Base-by-base conservation (phyloP, 2,888 invertebrate genomes). In the Marasmarcha lunaedactyla region DNA sequence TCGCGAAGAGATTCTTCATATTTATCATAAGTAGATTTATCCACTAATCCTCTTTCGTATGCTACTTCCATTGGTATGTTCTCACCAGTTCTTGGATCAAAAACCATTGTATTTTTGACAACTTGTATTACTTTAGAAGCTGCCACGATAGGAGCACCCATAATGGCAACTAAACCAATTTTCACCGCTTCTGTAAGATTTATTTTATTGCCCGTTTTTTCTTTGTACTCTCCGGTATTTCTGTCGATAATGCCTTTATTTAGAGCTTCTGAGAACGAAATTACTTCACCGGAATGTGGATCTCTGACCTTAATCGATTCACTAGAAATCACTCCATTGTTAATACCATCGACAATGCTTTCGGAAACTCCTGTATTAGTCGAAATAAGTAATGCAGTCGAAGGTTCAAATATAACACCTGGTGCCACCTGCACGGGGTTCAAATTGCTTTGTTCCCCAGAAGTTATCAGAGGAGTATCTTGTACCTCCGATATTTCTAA, bases 41-140 rank as follows among this genome's bases (percentile, higher is more conserved):
- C 90, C 42, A 95, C 90, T 43, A 90, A 68, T 5, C 93, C 94
- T 44, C 89, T 85, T 59, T 91, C 88, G 49, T 93, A 87, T 2
- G 95, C 95, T 38, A 92, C 90, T 67, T 93, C 91, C 51, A 93
- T 86, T 1, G 92, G 91, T 48, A 94, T 84, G 58, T 89, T 88
- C 60, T 93, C 89, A 2, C 93, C 94, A 1, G 93, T 91, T 51
- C 86, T 87, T 0, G 95, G 94, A 69, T 96, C 94, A 40, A 87
- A 78, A 10, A 91, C 87, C 81, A 91, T 88, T 2, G 86, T 83
- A 46, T 59, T 83, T 49, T 81, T 86, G 2, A 91, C 86, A 0
- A 89, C 85, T 63, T 90, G 88, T 40, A 90, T 85, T 0, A 89
- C 86, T 49, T 89, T 88, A 42, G 90, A 88, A 1, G 89, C 88